Percentiles rank a stretch among this genome's conserved stretches.
Conservation (phyloP, 2,888 invertebrate species). For the Ariolimax columbianus region DNA sequence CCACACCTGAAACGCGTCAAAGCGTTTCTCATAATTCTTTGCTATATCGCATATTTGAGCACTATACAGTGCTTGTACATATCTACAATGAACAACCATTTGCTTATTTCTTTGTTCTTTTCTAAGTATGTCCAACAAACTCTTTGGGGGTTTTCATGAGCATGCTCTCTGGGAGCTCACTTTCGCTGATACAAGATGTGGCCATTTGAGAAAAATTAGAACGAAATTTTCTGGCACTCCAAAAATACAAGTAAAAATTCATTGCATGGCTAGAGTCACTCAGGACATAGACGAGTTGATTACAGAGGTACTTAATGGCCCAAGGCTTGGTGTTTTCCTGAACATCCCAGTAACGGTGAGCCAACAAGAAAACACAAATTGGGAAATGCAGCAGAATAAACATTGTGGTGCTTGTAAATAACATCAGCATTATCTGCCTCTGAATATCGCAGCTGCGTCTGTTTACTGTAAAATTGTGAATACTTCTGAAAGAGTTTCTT, state of each 20-base stretch:
- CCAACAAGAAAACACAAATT: constrained; percentile 51
- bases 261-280: constrained; percentile 58
- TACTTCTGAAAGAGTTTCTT: constrained; percentile 42
- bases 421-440: constrained; percentile 55
- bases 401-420: constrained; percentile 52
- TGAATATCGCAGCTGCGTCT: constrained; percentile 24
- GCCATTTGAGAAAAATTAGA: constrained; percentile 40
- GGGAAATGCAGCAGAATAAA: constrained; percentile 57
- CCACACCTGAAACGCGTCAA: too few relatives aligned
- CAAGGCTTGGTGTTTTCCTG: constrained; percentile 17
- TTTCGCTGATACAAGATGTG: neutral
- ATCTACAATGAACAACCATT: too few relatives aligned
- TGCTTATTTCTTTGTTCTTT: neutral
- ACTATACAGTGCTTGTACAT: too few relatives aligned
- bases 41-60: too few relatives aligned
- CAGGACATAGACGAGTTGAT: constrained; percentile 55
- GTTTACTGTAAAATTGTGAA: constrained; percentile 25
- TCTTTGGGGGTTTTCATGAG: neutral
- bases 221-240: constrained; percentile 55
- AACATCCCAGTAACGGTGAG: constrained; percentile 50
- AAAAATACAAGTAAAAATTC: constrained; percentile 57
- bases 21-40: too few relatives aligned
- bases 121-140: neutral
- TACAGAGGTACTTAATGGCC: constrained; percentile 52
- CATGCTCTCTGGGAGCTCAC: neutral